Conservation (phyloP, 2,113 vertebrate species). For the Trogon surrucura region DNA sequence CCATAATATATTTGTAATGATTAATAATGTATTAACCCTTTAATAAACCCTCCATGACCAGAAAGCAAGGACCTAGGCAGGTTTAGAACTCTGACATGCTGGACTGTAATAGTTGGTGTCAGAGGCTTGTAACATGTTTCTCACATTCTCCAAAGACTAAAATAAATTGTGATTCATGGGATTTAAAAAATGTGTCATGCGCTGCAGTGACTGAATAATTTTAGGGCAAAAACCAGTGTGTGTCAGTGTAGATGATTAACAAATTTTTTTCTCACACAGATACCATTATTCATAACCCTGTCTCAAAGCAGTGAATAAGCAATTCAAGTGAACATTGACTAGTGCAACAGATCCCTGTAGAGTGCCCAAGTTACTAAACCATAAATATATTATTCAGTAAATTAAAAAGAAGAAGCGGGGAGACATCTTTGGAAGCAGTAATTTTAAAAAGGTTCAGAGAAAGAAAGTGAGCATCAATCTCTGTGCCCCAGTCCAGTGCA, state of each 20-base stretch:
- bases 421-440: background rate
- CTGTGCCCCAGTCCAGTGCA: background rate
- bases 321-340: background rate
- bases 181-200: background rate
- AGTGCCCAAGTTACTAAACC: background rate
- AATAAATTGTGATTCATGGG: background rate
- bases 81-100: background rate
- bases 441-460: background rate
- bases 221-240: rapidly evolving
- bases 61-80: background rate
- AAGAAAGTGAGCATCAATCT: background rate
- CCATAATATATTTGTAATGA: background rate
- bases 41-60: background rate
- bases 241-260: background rate
- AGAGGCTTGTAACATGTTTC: background rate
- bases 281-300: background rate
- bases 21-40: background rate
- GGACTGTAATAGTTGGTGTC: background rate
- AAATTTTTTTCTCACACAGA: background rate
- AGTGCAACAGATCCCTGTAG: background rate
- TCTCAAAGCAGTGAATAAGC: background rate
- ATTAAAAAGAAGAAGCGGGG: background rate
- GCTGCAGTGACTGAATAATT: background rate
- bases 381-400: background rate
- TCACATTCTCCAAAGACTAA: background rate